phyloP scores from a whole-genome alignment of 2,797 vertebrate species.

The Hirundo rustica region DNA sequence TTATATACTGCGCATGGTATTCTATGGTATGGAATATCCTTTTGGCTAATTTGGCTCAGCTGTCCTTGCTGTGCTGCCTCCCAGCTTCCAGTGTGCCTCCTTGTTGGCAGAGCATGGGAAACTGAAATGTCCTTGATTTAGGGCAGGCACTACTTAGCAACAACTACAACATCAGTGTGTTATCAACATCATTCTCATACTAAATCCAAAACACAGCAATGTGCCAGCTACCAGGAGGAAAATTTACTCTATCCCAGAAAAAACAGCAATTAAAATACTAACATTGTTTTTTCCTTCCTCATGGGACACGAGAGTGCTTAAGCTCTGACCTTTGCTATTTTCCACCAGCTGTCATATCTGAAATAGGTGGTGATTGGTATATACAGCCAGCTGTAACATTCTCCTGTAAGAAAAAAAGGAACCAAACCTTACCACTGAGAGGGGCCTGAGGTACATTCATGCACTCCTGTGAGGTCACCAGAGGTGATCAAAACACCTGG shows the following conservation, averaged over 20 bases:
- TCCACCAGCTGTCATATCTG: conserved; percentile 11
- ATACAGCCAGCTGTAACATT: neutral
- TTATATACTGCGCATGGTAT: neutral
- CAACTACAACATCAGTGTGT: neutral
- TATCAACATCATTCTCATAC: neutral
- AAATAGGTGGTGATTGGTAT: neutral
- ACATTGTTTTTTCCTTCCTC: neutral
- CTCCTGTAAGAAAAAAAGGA: neutral
- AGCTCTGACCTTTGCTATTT: conserved; percentile 1
- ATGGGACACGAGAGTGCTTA: neutral
- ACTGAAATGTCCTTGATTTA: neutral
- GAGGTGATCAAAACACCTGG: neutral
- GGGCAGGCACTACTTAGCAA: neutral
- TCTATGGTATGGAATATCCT: neutral
- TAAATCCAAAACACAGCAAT: neutral
- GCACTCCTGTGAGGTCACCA: neutral
- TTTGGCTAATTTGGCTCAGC: neutral
- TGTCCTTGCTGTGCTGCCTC: neutral
- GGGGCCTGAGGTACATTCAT: neutral
- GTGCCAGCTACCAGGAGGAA: neutral
- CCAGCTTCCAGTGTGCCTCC: neutral
- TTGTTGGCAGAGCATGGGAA: neutral
- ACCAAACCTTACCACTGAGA: neutral
- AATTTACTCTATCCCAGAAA: neutral
- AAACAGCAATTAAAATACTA: neutral